phyloP scores from a whole-genome alignment of 2,888 invertebrate genomes.

The Andrena haemorrhoa region DNA sequence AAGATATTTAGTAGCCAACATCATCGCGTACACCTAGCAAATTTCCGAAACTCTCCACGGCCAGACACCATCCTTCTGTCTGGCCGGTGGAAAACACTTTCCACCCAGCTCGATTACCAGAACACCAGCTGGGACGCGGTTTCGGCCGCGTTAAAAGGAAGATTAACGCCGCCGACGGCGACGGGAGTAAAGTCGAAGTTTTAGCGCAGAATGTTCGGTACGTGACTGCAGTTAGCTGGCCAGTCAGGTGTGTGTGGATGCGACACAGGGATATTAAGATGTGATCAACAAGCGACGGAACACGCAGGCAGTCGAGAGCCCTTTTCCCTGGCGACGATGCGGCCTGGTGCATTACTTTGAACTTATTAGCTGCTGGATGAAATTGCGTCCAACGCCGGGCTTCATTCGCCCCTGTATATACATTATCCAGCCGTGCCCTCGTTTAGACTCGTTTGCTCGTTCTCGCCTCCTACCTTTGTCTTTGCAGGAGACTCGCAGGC shows the following conservation, averaged over 20 bases:
- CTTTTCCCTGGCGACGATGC: background rate
- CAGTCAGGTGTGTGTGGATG: constrained; percentile 5
- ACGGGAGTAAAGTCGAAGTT: constrained; percentile 60
- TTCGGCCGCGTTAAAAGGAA: constrained; percentile 60
- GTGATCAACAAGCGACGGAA: constrained; percentile 61
- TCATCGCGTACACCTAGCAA: no score
- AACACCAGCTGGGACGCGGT: constrained; percentile 59
- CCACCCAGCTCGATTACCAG: constrained; percentile 31
- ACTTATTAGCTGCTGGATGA: constrained; percentile 30
- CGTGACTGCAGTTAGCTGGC: constrained; percentile 48
- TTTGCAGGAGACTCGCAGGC: background rate
- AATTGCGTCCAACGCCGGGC: constrained; percentile 36
- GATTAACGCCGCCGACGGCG: constrained; percentile 64
- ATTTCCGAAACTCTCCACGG: background rate
- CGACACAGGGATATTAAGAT: constrained; percentile 61
- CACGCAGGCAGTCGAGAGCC: constrained; percentile 21
- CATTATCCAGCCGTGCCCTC: constrained; percentile 1
- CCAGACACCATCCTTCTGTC: background rate
- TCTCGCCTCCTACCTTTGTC: background rate
- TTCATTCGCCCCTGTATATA: constrained; percentile 17
- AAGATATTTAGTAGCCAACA: no score
- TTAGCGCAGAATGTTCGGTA: constrained; percentile 57
- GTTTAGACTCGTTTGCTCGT: background rate
- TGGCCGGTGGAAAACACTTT: constrained; percentile 41
- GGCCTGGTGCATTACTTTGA: constrained; percentile 35